Evolutionary conservation across 2,888 invertebrate genomes (phyloP).

Genomic region (Therioaphis trifolii): DNA sequence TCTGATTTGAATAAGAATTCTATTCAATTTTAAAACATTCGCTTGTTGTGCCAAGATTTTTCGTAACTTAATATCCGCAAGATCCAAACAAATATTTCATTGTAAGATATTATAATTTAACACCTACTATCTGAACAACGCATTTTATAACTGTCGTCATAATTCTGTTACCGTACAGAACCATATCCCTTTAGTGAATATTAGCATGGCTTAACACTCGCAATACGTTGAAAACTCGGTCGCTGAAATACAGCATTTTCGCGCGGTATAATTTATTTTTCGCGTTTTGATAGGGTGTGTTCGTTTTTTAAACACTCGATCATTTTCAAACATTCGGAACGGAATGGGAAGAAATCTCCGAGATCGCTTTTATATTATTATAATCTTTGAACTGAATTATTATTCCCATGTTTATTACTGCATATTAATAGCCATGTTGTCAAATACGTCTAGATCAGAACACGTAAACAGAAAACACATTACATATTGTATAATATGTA

Average conservation of each 20-base stretch:
- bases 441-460: slow-evolving; percentile 13
- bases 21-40: slow-evolving; percentile 26
- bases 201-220: not conserved
- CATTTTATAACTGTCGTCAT: not conserved
- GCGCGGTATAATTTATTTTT: not conserved
- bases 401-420: not conserved
- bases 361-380: not conserved
- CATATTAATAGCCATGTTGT: slow-evolving; percentile 19
- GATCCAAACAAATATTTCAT: slow-evolving; percentile 29
- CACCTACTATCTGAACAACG: slow-evolving; percentile 25
- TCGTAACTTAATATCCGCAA: not conserved
- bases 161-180: not conserved
- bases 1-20: slow-evolving; percentile 14
- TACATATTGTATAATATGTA: not conserved
- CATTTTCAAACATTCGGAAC: not conserved
- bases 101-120: slow-evolving; percentile 52
- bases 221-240: not conserved
- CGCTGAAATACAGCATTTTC: not conserved
- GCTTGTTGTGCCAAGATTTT: slow-evolving; percentile 38
- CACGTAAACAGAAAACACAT: slow-evolving; percentile 25
- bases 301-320: not conserved
- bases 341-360: not conserved
- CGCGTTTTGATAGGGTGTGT: not conserved
- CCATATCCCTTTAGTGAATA: not conserved
- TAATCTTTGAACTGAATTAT: slow-evolving; percentile 31